Base-by-base conservation (phyloP, 2,797 vertebrate species). In the Siniperca obscura region DNA sequence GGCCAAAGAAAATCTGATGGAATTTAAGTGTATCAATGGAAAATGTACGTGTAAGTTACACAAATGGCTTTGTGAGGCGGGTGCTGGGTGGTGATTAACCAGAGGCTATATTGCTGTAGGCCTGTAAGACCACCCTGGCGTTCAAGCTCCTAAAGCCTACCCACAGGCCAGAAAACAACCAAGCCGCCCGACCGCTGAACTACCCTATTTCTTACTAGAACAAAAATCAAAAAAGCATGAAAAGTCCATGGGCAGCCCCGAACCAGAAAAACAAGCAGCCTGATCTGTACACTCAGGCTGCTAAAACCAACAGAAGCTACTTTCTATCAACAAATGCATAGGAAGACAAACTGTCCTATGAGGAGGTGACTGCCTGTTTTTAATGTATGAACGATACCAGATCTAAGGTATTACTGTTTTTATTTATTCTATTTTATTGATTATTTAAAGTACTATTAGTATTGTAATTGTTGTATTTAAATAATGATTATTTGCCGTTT, bases 1-100 rank as follows among this genome's bases (percentile, higher is more conserved):
- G 82, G 96, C 96, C 96, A 97, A 97, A 94, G 92, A 95, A 96
- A 97, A 96, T 95, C 69, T 90, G 90, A 90, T 86, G 87, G 95
- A 96, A 96, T 95, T 95, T 93, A 92, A 95, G 92, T 93, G 96
- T 96, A 96, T 95, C 95, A 95, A 96, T 90, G 90, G 91, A 95
- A 96, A 96, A 96, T 90, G 90, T 92, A 93, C 92, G 94, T 3
- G 30, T 30, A 95, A 92, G 91, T 91, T 95, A 95, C 91, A 90
- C 78, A 93, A 95, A 95, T 94, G 84, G 86, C 90, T 94, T 93
- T 92, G 85, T 81, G 84, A 85, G 84, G 82, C 13, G 69, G 68
- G 71, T 48, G 89, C 89, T 85, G 91, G 84, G 90, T 82, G 89
- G 80, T 82, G 87, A 95, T 93, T 95, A 95, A 90, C 89, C 89